Evolutionary conservation across 1,140 invertebrate species (phyloP), one percentile per base, ranked within the genome.

Genomic region (Phenacoccus solenopsis): DNA sequence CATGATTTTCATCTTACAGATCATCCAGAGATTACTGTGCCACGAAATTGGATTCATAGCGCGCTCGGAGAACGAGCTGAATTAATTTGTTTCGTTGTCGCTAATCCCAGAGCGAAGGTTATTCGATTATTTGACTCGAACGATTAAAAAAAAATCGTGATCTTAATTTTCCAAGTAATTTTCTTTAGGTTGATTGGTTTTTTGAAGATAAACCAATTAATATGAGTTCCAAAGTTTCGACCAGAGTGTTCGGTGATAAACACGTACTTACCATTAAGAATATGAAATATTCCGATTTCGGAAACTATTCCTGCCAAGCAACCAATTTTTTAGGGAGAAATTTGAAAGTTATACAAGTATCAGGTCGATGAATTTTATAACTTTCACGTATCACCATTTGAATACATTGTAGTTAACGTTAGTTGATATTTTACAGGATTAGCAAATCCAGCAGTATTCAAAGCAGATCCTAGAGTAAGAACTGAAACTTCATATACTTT

Each of bases 41-140:
- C 79, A 1, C 82, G 83, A 21, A 78, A 79, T 0, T 89, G 88
- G 83, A 82, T 91, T 4, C 89, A 91, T 75, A 87, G 87, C 1
- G 84, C 86, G 0, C 79, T 87, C 0, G 86, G 84, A 0, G 79
- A 88, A 24, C 81, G 86, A 56, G 84, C 85, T 1, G 84, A 87
- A 67, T 76, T 93, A 10, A 81, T 87, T 64, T 91, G 89, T 73
- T 80, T 78, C 16, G 85, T 90, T 10, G 83, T 84, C 68, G 80
- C 89, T 0, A 85, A 84, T 74, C 89, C 89, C 0, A 79, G 83
- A 22, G 85, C 88, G 0, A 80, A 80, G 64, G 84, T 88, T 24
- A 79, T 24, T 3, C 59, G 5, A 24, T 20, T 20, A 24, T 64
- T 10, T 24, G 38, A 49, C 20, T 2, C 38, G 13, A 9, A 49